These are phyloP conservation scores for Halictus rubicundus DNA, from an alignment of 1,140 invertebrate genomes.

Conservation along the genomic window DNA sequence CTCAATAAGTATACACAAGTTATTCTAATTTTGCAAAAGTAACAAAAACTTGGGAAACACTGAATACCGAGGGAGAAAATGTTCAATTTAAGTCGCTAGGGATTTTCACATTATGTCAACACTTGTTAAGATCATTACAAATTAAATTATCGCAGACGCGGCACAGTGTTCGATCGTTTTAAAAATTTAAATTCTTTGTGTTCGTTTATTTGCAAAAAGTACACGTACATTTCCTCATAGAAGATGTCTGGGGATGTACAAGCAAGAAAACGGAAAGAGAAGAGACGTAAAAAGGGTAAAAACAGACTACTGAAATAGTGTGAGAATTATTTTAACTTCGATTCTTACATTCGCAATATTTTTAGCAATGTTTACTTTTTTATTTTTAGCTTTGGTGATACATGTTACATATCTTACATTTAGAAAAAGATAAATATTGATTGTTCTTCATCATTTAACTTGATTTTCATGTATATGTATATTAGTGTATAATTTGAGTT, in stretches of 20 bases:
- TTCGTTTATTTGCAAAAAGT: constrained; percentile 30
- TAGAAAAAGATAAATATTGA: background rate
- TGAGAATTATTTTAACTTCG: constrained; percentile 69
- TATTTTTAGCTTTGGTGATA: constrained; percentile 53
- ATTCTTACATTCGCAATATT: constrained; percentile 64
- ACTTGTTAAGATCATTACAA: constrained; percentile 49
- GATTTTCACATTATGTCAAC: constrained; percentile 46
- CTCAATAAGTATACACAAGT: no score
- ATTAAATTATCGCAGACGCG: constrained; percentile 60
- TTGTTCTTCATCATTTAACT: background rate
- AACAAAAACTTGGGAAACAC: background rate
- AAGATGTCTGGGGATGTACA: constrained; percentile 88
- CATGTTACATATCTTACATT: background rate
- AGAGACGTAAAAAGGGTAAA: constrained; percentile 87
- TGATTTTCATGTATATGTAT: background rate
- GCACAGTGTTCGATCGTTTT: constrained; percentile 43
- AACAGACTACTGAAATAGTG: constrained; percentile 23
- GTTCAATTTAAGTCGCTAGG: constrained; percentile 29
- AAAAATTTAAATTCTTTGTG: constrained; percentile 42
- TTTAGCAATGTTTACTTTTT: constrained; percentile 66
- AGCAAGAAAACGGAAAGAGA: constrained; percentile 87
- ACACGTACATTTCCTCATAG: constrained; percentile 19
- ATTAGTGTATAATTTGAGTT: background rate
- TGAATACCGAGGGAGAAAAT: background rate
- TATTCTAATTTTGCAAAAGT: background rate